Percentiles rank a stretch among this genome's conserved stretches.
phyloP scores from a whole-genome alignment of 2,797 vertebrate genomes.

The Pantherophis vulpinus region DNA sequence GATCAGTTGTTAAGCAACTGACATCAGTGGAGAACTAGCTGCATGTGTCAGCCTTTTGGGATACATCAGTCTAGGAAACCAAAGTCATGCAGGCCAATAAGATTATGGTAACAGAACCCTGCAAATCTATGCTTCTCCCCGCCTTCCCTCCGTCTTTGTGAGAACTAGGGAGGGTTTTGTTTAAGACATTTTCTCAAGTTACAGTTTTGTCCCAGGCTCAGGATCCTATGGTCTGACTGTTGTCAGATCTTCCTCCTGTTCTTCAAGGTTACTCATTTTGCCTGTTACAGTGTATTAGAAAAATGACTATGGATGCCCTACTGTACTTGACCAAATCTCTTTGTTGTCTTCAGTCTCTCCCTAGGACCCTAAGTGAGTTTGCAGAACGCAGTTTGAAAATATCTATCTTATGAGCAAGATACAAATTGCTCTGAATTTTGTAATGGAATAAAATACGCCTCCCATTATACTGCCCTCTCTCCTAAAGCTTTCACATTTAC shows the following conservation, averaged over 20 bases:
- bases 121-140: background rate
- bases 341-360: background rate
- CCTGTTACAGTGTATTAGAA: background rate
- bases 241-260: background rate
- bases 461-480: background rate
- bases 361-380: background rate
- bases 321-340: background rate
- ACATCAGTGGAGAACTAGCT: background rate
- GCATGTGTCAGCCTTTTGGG: background rate
- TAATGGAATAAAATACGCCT: background rate
- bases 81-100: background rate
- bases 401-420: background rate
- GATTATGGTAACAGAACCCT: background rate
- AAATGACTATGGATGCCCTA: background rate
- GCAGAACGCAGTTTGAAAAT: background rate
- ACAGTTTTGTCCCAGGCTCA: background rate
- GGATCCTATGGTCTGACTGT: background rate
- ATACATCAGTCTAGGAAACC: background rate
- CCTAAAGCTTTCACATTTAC: background rate
- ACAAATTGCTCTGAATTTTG: background rate
- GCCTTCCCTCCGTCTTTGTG: background rate
- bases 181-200: background rate
- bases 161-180: background rate
- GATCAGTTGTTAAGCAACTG: background rate
- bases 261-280: background rate